A percentile compares a stretch with the other conserved stretches of the same genome.
Conservation (phyloP, 2,113 vertebrate species). For the human (Homo sapiens) region GRCh38 chr19:33252501-33253000, state of each 20-base stretch:
- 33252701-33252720: neutral
- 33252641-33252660: no score
- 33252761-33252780: neutral
- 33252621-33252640: no score
- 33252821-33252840: neutral
- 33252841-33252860: neutral
- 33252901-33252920: accelerated
- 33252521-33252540: no score
- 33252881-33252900: neutral
- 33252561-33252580: no score
- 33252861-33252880: neutral
- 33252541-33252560: no score
- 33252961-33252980: neutral
- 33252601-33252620: no score
- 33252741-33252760: neutral
- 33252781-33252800: accelerated
- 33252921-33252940: accelerated
- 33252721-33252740: neutral
- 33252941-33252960: neutral
- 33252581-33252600: no score
- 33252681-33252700: neutral
- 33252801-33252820: neutral
- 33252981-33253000: neutral
- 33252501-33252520: no score
- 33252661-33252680: no score